Evolutionary conservation across 2,888 invertebrate genomes (phyloP), one percentile per base, ranked within the genome.

Genomic region (Chalcosyrphus nemorum): DNA sequence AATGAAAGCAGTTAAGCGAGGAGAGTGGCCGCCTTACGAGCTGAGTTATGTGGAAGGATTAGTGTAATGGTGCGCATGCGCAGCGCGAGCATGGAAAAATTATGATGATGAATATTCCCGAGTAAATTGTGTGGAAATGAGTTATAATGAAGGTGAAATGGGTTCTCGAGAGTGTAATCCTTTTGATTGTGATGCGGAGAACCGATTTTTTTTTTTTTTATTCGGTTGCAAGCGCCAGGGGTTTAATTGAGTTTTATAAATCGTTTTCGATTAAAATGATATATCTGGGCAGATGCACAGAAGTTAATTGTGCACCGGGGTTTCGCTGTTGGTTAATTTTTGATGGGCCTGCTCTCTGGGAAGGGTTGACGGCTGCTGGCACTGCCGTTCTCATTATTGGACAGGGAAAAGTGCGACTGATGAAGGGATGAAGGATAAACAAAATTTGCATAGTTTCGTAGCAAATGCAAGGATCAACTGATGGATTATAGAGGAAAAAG

Each of bases 221-320:
- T 45, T 13, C 19, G 24, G 47, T 32, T 41, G 41, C 56, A 68
- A 56, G 59, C 59, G 65, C 21, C 56, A 21, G 72, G 50, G 35
- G 57, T 50, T 65, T 80, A 84, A 84, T 84, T 84, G 74, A 59
- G 70, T 84, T 78, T 84, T 84, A 84, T 84, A 68, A 84, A 84
- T 84, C 74, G 84, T 29, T 84, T 80, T 75, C 74, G 80, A 84
- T 84, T 80, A 75, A 80, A 80, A 59, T 80, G 80, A 84, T 52
- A 70, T 70, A 78, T 84, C n/a, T 38, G 47, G 11, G 68, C 78
- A 82, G 78, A 78, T 78, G 78, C 29, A 32, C 1, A 6, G 15
- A 15, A 13, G 41, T 17, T 57, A 57, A 45, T 56, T 56, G 57
- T 21, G 21, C 17, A 19, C 13, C 15, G 21, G 17, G 19, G 43